These are phyloP conservation scores for Microhierax caerulescens DNA, from an alignment of 2,797 vertebrate species.

Conservation along the genomic window DNA sequence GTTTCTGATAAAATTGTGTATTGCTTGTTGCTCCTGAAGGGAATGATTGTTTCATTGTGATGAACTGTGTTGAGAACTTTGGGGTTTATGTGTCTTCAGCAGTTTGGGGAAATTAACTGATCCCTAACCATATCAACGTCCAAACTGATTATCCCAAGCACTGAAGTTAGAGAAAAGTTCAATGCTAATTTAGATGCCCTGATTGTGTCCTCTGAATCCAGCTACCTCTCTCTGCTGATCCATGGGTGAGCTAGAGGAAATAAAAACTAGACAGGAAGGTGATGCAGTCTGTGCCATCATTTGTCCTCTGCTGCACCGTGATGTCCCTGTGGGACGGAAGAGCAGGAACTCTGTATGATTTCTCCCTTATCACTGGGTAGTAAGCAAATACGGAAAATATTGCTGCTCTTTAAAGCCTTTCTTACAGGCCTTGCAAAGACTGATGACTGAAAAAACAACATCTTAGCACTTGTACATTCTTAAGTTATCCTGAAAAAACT, in stretches of 20 bases:
- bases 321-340: background rate
- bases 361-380: background rate
- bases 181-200: background rate
- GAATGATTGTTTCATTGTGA: background rate
- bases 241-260: background rate
- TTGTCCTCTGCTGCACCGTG: background rate
- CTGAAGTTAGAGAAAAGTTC: background rate
- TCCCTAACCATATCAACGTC: background rate
- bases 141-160: background rate
- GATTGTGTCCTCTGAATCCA: background rate
- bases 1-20: background rate
- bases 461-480: background rate
- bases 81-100: background rate
- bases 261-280: background rate
- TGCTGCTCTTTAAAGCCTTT: background rate
- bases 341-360: background rate
- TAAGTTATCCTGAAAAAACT: background rate
- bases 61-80: background rate
- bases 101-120: background rate
- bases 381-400: background rate
- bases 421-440: background rate
- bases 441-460: background rate
- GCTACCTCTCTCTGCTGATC: background rate
- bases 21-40: background rate
- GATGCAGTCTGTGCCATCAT: background rate